Evolutionary conservation across 2,113 vertebrate genomes (phyloP).

Genomic region (Phaethornis superciliosus): DNA sequence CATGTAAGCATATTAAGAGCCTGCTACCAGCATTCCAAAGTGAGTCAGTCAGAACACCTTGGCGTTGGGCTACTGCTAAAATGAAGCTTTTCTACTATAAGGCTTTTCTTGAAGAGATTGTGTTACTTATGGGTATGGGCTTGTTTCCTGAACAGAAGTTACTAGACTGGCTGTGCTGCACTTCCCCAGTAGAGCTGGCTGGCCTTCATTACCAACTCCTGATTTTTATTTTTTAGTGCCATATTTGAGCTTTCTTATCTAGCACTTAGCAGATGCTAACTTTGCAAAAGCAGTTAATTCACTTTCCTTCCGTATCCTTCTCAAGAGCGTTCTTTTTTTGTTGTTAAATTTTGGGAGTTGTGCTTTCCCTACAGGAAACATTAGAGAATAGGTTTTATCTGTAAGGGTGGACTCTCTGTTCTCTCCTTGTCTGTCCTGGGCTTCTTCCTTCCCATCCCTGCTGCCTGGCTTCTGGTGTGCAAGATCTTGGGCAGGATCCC

Average conservation of each 20-base stretch:
- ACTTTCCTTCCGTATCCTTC: not conserved
- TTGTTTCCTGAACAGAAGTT: not conserved
- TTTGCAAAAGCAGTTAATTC: not conserved
- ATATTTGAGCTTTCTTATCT: not conserved
- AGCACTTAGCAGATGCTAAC: not conserved
- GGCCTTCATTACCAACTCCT: not conserved
- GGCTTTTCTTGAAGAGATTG: not conserved
- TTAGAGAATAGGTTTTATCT: accelerated
- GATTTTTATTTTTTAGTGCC: not conserved
- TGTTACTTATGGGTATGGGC: not conserved
- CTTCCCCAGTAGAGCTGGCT: not conserved
- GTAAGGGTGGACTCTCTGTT: not conserved
- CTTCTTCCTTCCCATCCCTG: not conserved
- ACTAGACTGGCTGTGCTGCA: not conserved
- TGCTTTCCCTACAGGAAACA: not conserved
- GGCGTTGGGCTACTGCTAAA: not conserved
- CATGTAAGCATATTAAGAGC: accelerated
- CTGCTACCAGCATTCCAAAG: not conserved
- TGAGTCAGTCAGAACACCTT: not conserved
- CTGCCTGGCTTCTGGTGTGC: not conserved
- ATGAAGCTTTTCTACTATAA: not conserved
- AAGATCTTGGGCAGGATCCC: not conserved
- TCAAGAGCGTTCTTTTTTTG: not conserved
- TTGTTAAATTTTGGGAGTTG: not conserved
- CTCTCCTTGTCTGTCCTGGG: not conserved